These are phyloP conservation scores for Ectropis crepuscularia DNA, from an alignment of 2,888 invertebrate genomes.

Conservation along the genomic window DNA sequence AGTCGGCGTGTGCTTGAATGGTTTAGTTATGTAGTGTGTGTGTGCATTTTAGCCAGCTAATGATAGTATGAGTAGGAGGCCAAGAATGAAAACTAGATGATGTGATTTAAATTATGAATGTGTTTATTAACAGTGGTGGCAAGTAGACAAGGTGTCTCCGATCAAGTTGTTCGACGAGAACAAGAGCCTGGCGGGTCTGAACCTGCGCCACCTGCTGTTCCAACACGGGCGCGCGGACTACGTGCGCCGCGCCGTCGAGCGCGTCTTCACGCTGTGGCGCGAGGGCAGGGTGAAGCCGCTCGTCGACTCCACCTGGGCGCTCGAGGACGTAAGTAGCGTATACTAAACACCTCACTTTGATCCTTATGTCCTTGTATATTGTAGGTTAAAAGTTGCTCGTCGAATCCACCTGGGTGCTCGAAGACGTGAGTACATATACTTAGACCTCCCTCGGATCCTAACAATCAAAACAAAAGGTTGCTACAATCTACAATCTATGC, in stretches of 20 bases:
- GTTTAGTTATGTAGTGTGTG: too few species aligned
- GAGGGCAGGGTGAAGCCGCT: conserved; percentile 92
- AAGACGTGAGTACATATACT: neutral
- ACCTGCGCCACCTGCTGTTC: conserved; percentile 92
- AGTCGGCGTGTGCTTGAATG: too few species aligned
- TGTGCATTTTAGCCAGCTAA: too few species aligned
- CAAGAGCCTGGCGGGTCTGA: conserved; percentile 92
- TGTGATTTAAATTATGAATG: too few species aligned
- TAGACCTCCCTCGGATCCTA: too few species aligned
- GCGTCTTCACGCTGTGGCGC: conserved; percentile 90
- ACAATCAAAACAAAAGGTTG: too few species aligned
- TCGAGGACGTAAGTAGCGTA: conserved; percentile 89
- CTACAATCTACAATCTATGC: too few species aligned
- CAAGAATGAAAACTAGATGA: too few species aligned
- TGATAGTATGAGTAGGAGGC: too few species aligned
- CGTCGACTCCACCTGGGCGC: conserved; percentile 94
- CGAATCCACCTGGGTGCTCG: neutral
- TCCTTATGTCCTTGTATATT: too few species aligned
- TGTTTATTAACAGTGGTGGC: conserved; percentile 90
- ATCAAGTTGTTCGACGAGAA: conserved; percentile 95
- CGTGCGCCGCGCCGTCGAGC: conserved; percentile 88
- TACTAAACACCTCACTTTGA: too few species aligned
- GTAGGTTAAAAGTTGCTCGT: too few species aligned
- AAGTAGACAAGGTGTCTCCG: conserved; percentile 95
- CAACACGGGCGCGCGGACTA: conserved; percentile 90